A percentile compares a stretch with the other conserved stretches of the same genome.
Evolutionary conservation across 2,113 vertebrate species (phyloP).

Genomic region (Clarias macrocephalus): DNA sequence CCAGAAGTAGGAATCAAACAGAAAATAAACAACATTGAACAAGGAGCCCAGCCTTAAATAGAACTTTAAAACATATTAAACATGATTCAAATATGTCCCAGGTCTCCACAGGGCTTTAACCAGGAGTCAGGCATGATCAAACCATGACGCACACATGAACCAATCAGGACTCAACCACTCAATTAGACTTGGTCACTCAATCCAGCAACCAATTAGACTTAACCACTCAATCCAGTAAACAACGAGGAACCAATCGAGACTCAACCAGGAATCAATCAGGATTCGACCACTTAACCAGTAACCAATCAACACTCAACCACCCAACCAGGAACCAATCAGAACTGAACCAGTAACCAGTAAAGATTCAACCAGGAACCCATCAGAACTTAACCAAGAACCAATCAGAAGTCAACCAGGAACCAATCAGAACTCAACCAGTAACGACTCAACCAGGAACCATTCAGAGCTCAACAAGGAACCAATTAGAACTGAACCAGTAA

Average conservation of each 20-base stretch:
- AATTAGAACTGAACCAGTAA: no score
- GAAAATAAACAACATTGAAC: background rate
- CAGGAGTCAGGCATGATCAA: no score
- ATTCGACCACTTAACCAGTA: background rate
- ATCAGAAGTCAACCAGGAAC: background rate
- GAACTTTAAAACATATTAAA: no score
- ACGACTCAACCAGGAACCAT: background rate
- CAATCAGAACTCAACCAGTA: background rate
- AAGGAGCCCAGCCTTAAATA: background rate
- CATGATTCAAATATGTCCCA: no score
- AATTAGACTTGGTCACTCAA: no score
- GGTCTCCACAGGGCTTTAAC: no score
- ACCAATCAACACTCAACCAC: no score
- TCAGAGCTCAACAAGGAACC: background rate
- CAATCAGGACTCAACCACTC: no score
- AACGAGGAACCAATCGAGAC: no score
- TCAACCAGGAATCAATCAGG: background rate
- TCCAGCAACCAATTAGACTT: no score
- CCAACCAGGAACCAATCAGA: background rate
- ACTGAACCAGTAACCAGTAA: background rate
- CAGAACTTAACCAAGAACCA: background rate
- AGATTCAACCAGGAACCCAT: background rate
- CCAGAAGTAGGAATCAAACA: background rate
- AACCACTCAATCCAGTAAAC: no score
- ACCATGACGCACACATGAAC: no score